Evolutionary conservation across 2,888 invertebrate genomes (phyloP).

Genomic region (Sepioteuthis lessoniana): DNA sequence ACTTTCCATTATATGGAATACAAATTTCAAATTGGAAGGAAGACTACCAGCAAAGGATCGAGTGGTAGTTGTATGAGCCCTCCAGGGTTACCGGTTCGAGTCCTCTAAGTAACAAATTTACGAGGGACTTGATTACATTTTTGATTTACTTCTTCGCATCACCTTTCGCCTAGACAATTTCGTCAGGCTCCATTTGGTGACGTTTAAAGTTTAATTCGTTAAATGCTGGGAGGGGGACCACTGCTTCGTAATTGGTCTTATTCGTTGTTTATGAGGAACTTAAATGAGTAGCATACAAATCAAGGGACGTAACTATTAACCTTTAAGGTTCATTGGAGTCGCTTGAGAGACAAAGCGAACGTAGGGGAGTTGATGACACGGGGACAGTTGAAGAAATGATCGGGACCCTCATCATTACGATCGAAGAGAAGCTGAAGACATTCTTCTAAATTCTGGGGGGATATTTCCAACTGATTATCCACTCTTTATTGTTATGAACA

Average conservation of each 20-base stretch:
- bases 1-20: neutral
- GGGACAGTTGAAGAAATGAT: neutral
- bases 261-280: neutral
- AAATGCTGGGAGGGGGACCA: neutral
- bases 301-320: neutral
- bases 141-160: neutral
- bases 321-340: conserved; percentile 10
- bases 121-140: conserved; percentile 3
- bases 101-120: neutral
- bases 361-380: neutral
- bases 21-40: neutral
- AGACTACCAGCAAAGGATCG: neutral
- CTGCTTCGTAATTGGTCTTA: neutral
- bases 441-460: too few species aligned
- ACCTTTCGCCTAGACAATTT: neutral
- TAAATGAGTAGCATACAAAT: neutral
- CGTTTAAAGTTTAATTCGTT: neutral
- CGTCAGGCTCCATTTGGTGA: neutral
- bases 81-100: neutral
- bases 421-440: too few species aligned
- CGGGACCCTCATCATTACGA: neutral
- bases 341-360: neutral
- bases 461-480: too few species aligned
- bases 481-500: too few species aligned
- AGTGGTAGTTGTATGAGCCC: neutral